Conservation (phyloP, 2,888 invertebrate genomes). For the Ommatoiulus sabulosus region DNA sequence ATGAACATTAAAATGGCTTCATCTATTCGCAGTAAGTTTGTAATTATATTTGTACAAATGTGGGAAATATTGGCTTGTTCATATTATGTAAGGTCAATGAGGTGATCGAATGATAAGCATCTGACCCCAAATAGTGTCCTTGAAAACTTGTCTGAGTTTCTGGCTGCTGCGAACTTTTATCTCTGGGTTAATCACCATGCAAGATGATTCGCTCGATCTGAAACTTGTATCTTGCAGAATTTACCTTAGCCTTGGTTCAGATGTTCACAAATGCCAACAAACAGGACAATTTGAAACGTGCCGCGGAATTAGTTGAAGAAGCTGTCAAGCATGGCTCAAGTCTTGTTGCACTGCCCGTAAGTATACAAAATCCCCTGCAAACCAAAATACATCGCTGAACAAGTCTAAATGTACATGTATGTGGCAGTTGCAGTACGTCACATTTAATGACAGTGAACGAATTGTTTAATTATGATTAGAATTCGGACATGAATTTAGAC, state of each 20-base stretch:
- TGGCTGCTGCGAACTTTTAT: too few relatives aligned
- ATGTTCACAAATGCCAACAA: slow-evolving; percentile 82
- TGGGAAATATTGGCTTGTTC: not conserved
- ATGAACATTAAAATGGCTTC: not conserved
- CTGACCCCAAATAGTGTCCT: too few relatives aligned
- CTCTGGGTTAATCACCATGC: too few relatives aligned
- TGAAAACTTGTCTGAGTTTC: too few relatives aligned
- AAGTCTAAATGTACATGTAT: too few relatives aligned
- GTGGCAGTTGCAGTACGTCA: not conserved
- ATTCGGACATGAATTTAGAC: too few relatives aligned
- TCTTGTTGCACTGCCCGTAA: slow-evolving; percentile 75
- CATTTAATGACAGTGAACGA: too few relatives aligned
- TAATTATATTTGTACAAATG: not conserved
- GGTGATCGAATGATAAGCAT: too few relatives aligned
- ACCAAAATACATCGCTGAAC: too few relatives aligned
- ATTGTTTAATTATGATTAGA: too few relatives aligned
- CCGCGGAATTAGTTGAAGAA: slow-evolving; percentile 77
- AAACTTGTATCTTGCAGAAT: slow-evolving; percentile 69
- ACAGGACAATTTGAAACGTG: slow-evolving; percentile 79
- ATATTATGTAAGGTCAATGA: not conserved
- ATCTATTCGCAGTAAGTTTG: not conserved
- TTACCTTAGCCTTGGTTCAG: slow-evolving; percentile 86
- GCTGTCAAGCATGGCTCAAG: slow-evolving; percentile 76
- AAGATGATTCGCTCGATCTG: too few relatives aligned
- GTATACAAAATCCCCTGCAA: slow-evolving; percentile 57